Percentiles rank a stretch among this genome's conserved stretches.
These are phyloP conservation scores for Palythoa heliodiscus DNA, from an alignment of 92 coral and sea anemone species.

Conservation along the genomic window DNA sequence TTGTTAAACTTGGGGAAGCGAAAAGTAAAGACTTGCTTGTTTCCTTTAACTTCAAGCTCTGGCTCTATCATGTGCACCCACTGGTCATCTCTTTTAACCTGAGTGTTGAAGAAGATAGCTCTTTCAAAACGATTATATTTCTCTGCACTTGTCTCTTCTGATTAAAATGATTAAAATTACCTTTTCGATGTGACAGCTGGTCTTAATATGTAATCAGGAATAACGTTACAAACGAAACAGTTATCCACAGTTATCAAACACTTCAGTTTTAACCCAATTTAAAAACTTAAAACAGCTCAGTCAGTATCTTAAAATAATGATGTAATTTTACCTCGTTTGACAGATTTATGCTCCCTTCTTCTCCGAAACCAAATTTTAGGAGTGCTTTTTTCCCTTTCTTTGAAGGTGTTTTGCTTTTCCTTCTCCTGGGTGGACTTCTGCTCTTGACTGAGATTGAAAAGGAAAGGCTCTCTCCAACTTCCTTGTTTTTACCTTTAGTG, in stretches of 20 bases:
- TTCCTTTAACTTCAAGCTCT: background rate
- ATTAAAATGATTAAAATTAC: too few species aligned
- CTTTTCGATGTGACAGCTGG: too few species aligned
- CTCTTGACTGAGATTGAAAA: conserved; percentile 1
- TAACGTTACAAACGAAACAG: too few species aligned
- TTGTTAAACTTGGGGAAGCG: conserved; percentile 22
- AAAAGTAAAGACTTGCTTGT: background rate
- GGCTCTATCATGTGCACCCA: conserved; percentile 1
- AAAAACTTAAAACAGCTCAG: background rate
- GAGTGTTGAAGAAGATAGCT: background rate
- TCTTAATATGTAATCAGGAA: too few species aligned
- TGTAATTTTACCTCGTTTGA: background rate
- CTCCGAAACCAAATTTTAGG: background rate
- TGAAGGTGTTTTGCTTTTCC: background rate
- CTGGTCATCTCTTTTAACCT: conserved; percentile 1
- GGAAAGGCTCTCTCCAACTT: conserved; percentile 1
- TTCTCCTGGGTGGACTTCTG: background rate
- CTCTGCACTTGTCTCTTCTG: too few species aligned
- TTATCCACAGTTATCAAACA: too few species aligned
- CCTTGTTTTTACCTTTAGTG: background rate
- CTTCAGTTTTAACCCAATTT: background rate
- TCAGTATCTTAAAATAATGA: background rate
- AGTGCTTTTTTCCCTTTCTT: background rate
- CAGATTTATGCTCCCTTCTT: background rate
- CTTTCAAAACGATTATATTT: background rate